A percentile compares a stretch with the other conserved stretches of the same genome.
phyloP scores from a whole-genome alignment of 2,797 vertebrate species.

The Holocentrus rufus region DNA sequence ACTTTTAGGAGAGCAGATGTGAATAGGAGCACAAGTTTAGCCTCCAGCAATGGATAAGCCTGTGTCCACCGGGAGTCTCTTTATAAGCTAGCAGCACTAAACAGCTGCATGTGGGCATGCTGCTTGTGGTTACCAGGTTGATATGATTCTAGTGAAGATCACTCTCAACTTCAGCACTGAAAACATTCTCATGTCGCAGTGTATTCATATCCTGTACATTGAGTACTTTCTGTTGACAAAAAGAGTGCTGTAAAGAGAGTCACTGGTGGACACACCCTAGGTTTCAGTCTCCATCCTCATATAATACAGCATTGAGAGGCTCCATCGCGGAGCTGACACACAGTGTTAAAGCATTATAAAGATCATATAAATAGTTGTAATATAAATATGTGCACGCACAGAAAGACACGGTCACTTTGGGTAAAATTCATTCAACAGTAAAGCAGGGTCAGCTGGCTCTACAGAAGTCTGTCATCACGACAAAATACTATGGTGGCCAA shows the following conservation, averaged over 20 bases:
- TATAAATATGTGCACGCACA: conserved; percentile 75
- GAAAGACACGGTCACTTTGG: conserved; percentile 47
- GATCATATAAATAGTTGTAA: conserved; percentile 73
- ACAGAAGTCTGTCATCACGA: conserved; percentile 39
- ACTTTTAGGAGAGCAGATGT: conserved; percentile 61
- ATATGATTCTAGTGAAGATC: background rate
- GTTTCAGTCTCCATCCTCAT: conserved; percentile 18
- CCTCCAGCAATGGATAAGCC: conserved; percentile 55
- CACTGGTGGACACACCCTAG: conserved; percentile 34
- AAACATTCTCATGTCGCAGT: background rate
- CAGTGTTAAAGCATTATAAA: conserved; percentile 71
- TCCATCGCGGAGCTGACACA: conserved; percentile 47
- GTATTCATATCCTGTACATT: background rate
- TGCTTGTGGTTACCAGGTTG: background rate
- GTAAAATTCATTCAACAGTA: conserved; percentile 43
- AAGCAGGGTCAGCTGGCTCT: conserved; percentile 42
- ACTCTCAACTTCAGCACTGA: background rate
- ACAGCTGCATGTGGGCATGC: background rate
- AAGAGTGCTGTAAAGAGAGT: background rate
- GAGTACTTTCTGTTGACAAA: background rate
- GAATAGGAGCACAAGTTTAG: conserved; percentile 66
- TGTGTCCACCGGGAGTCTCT: conserved; percentile 36
- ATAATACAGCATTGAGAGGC: conserved; percentile 71
- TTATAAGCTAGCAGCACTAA: conserved; percentile 9
- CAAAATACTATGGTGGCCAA: conserved; percentile 61